phyloP scores from a whole-genome alignment of 2,888 invertebrate species.

The Blera fallax region DNA sequence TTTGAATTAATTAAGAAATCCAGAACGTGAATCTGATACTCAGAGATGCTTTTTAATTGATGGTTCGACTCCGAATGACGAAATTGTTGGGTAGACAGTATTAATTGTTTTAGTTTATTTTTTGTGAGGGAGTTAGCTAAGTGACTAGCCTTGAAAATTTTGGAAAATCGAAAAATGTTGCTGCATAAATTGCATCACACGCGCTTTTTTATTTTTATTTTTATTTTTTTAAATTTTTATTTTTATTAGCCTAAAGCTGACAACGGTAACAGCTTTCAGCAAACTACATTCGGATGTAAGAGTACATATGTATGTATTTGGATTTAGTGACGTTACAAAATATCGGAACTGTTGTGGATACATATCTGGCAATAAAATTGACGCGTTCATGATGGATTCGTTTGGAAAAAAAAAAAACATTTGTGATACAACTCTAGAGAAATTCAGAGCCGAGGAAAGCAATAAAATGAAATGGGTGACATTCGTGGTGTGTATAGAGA shows the following conservation, averaged over 20 bases:
- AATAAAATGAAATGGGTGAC: conserved; percentile 5
- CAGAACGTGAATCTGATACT: background rate
- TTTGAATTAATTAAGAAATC: conserved; percentile 14
- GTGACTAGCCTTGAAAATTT: background rate
- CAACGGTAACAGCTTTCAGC: background rate
- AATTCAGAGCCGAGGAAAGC: background rate
- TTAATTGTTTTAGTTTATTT: background rate
- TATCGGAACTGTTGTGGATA: background rate
- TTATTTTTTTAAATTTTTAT: background rate
- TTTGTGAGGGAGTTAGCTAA: background rate
- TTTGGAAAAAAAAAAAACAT: background rate
- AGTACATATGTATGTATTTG: too few species aligned
- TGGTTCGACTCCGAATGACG: background rate
- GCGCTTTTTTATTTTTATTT: background rate
- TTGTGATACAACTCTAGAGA: background rate
- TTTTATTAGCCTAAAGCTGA: background rate
- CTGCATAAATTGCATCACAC: background rate
- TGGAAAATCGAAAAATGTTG: background rate
- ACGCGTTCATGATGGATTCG: background rate
- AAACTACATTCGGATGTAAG: background rate
- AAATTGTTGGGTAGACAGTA: background rate
- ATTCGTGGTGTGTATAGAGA: background rate
- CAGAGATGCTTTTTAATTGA: background rate
- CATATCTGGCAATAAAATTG: background rate
- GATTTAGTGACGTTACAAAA: background rate